These are phyloP conservation scores for Idaea biselata DNA, from an alignment of 2,888 invertebrate genomes.

Conservation along the genomic window DNA sequence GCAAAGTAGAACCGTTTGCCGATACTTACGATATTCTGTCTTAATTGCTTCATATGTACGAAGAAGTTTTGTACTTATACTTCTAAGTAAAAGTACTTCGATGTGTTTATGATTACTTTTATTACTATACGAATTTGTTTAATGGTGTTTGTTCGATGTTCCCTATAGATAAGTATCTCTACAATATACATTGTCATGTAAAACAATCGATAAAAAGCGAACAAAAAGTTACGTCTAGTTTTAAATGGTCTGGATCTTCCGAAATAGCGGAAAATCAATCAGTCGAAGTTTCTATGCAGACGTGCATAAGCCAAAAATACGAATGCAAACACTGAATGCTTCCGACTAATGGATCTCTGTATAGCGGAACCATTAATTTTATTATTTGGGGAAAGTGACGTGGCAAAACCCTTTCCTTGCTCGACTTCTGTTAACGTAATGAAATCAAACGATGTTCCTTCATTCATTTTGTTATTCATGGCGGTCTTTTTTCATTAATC, in stretches of 20 bases:
- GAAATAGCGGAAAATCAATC: neutral
- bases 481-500: constrained; percentile 18
- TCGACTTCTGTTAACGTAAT: constrained; percentile 47
- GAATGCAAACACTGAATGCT: constrained; percentile 39
- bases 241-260: neutral
- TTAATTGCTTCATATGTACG: neutral
- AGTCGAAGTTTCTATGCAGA: neutral
- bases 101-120: neutral
- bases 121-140: neutral
- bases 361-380: constrained; percentile 60
- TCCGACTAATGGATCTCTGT: constrained; percentile 54
- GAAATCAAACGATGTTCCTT: constrained; percentile 54
- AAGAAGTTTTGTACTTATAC: neutral
- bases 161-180: neutral
- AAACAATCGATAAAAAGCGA: neutral
- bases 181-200: neutral
- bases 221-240: neutral
- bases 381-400: constrained; percentile 61
- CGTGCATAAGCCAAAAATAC: constrained; percentile 16
- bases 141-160: neutral
- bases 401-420: constrained; percentile 48
- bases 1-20: too few relatives aligned
- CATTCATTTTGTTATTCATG: constrained; percentile 38
- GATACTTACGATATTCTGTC: neutral
- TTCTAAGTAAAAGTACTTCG: neutral